Base-by-base conservation (phyloP, 35 echinoderm and acorn worm genomes). In the Stichopus chloronotus region DNA sequence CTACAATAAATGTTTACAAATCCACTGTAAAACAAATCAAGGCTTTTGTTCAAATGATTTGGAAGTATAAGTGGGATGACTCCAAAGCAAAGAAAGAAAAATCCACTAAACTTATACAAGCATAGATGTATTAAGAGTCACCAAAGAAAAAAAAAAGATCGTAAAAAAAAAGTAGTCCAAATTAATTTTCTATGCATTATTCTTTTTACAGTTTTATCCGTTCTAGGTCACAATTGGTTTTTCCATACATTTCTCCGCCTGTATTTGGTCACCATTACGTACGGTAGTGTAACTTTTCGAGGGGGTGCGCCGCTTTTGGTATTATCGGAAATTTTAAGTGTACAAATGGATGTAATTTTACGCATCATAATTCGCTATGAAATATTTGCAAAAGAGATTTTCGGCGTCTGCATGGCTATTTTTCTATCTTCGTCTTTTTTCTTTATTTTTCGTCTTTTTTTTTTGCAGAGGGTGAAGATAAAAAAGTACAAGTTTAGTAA, bases 271-370 rank as follows among this genome's bases (percentile, higher is more conserved):
- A 56, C 56, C 52, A 57, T 83, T 83, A 55, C 20, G 80, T 83
- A 55, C 80, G 80, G 52, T 57, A 83, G 80, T 56, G 80, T 83
- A 55, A n/a, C 52, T 83, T 20, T 83, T 83, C 30, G 56, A 83
- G 80, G 56, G 80, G 69, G 21, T 80, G 20, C 43, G 53, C 9
- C 80, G 80, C 53, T 55, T 83, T 56, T 83, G 56, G 80, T 83
- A 83, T 56, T 83, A n/a, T 56, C 14, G 16, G 52, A 83, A 83
- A 83, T 83, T 55, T 57, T 83, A 57, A 83, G 80, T 83, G 80
- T 83, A 56, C 56, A 83, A 83, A 83, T 83, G 80, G 80, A 83
- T 83, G 80, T 83, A 83, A 56, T 83, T 83, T 83, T 83, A 83
- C 80, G 80, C 80, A 83, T 83, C 80, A 83, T 53, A 55, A 83